A percentile compares a stretch with the other conserved stretches of the same genome.
Conservation (phyloP, 1,140 invertebrate species). For the Brachionus paranguensis region DNA sequence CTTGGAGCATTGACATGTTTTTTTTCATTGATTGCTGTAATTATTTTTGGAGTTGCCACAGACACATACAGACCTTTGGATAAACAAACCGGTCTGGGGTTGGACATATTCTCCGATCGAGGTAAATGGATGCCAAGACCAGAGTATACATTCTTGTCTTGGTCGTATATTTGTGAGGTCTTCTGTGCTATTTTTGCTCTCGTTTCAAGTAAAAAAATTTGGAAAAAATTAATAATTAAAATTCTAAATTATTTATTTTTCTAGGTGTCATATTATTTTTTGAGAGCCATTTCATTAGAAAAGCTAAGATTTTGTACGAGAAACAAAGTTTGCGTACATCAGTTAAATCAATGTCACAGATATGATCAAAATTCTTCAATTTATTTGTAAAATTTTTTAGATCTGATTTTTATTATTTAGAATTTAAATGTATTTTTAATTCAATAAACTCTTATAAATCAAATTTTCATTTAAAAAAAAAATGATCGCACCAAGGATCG, state of each 20-base stretch:
- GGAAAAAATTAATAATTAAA: neutral
- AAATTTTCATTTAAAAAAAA: neutral
- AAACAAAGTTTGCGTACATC: conserved; percentile 30
- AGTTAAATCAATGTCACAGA: conserved; percentile 36
- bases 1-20: conserved; percentile 26
- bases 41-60: conserved; percentile 19
- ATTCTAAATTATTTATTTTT: neutral
- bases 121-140: conserved; percentile 40
- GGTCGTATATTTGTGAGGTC: conserved; percentile 35
- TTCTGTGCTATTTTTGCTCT: conserved; percentile 32
- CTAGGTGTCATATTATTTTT: conserved; percentile 30
- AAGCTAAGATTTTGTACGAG: conserved; percentile 37
- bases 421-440: neutral
- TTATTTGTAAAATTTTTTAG: neutral
- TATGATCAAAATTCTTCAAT: neutral
- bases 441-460: neutral
- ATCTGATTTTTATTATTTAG: neutral
- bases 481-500: conserved; percentile 27
- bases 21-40: conserved; percentile 1
- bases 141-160: conserved; percentile 38
- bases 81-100: neutral
- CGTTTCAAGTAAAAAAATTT: neutral
- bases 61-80: conserved; percentile 34
- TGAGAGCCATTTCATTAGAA: conserved; percentile 36
- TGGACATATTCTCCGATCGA: conserved; percentile 29